Conservation (phyloP, 2,113 vertebrate species). For the Meriones unguiculatus region DNA sequence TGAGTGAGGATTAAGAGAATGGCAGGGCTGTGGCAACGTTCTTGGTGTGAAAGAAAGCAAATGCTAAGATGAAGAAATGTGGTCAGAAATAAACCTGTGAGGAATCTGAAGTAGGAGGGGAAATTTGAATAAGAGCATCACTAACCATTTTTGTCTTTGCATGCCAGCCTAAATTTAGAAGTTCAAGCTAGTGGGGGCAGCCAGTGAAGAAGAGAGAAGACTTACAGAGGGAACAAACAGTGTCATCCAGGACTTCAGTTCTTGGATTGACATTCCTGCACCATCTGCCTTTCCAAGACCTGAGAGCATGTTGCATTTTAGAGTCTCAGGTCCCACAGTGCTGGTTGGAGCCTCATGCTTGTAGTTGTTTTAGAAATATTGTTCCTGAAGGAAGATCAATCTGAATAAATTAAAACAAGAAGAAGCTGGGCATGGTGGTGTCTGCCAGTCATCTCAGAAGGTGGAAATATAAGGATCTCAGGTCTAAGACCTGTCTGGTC, state of each 20-base stretch:
- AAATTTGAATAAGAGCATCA: neutral
- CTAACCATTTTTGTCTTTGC: neutral
- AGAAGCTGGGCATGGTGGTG: neutral
- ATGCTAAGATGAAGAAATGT: neutral
- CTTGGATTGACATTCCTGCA: neutral
- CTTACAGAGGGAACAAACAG: neutral
- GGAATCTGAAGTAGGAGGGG: neutral
- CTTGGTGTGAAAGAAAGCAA: neutral
- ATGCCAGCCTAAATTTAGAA: neutral
- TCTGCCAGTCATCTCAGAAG: neutral
- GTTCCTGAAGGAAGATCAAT: neutral
- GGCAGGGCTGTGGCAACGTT: neutral
- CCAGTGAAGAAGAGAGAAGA: neutral
- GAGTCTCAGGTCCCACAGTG: neutral
- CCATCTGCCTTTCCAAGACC: neutral
- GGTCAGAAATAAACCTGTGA: neutral
- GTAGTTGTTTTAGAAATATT: neutral
- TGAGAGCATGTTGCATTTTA: neutral
- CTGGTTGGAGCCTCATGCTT: neutral
- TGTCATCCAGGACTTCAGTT: neutral
- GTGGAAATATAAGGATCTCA: neutral
- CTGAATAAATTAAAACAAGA: neutral
- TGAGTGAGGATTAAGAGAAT: neutral
- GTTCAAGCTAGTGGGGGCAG: neutral
- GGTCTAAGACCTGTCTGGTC: neutral